A percentile compares a stretch with the other conserved stretches of the same genome.
phyloP scores from a whole-genome alignment of 2,888 invertebrate species.

The Lepeophtheirus nordmannii region DNA sequence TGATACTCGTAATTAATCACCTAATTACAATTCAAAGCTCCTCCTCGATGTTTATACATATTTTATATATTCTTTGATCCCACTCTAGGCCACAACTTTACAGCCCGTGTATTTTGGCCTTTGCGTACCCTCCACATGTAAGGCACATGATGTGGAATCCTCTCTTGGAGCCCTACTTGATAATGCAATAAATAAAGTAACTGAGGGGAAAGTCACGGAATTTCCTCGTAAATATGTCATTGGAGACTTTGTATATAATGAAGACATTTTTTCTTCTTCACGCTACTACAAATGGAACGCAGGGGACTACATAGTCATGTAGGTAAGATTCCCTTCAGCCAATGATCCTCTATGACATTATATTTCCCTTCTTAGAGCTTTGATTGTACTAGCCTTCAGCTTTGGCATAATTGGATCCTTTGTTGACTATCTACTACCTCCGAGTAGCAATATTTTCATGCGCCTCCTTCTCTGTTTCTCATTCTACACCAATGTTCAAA shows the following conservation, averaged over 20 bases:
- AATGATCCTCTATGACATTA: not conserved
- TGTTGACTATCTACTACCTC: not conserved
- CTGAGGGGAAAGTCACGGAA: not conserved
- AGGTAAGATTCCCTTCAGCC: not conserved
- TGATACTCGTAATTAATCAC: not conserved
- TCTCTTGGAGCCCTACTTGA: not conserved
- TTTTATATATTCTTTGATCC: not conserved
- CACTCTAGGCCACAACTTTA: not conserved
- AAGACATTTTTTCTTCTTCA: not conserved
- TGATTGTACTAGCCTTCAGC: not conserved
- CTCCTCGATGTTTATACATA: not conserved
- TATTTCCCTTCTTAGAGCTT: not conserved
- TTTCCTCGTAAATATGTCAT: slow-evolving; percentile 7
- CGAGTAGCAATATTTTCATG: not conserved
- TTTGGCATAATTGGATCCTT: not conserved
- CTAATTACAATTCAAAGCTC: not conserved
- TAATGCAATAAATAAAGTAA: not conserved
- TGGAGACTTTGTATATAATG: slow-evolving; percentile 2
- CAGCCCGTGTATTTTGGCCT: slow-evolving; percentile 5
- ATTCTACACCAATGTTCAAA: slow-evolving; percentile 15
- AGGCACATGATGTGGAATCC: not conserved
- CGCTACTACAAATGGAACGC: not conserved
- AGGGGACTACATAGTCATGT: not conserved
- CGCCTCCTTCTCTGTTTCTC: slow-evolving; percentile 9
- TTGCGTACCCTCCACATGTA: slow-evolving; percentile 4